These are phyloP conservation scores for Tipula lateralis DNA, from an alignment of 2,888 invertebrate species.

Conservation along the genomic window DNA sequence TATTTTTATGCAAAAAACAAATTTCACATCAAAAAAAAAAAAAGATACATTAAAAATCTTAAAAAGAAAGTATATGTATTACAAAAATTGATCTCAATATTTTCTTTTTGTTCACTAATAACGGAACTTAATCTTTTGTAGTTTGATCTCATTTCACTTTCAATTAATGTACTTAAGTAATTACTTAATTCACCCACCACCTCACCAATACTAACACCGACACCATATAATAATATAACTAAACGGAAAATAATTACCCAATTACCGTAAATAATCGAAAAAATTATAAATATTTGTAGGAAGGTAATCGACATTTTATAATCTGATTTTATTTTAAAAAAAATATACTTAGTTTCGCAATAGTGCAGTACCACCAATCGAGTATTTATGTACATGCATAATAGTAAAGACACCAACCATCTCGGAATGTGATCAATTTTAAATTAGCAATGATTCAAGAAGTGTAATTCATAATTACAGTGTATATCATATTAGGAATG, in stretches of 20 bases:
- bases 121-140: slow-evolving; percentile 4
- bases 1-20: not conserved
- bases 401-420: not conserved
- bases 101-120: not conserved
- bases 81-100: not conserved
- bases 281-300: not conserved
- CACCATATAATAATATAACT: not conserved
- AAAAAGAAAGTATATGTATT: not conserved
- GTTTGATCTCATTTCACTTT: slow-evolving; percentile 14
- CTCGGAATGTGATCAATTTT: no score
- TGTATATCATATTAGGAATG: not conserved
- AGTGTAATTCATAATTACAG: not conserved
- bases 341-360: not conserved
- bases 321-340: not conserved
- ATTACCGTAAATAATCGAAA: not conserved
- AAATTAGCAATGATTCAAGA: not conserved
- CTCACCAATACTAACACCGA: not conserved
- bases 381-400: not conserved
- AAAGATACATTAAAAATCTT: not conserved
- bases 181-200: not conserved
- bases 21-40: not conserved
- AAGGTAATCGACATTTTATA: not conserved
- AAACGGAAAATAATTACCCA: not conserved
- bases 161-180: not conserved
- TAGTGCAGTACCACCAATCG: not conserved